A percentile compares a stretch with the other conserved stretches of the same genome.
Conservation (phyloP, 2,113 vertebrate species). For the Triplophysa siluroides region DNA sequence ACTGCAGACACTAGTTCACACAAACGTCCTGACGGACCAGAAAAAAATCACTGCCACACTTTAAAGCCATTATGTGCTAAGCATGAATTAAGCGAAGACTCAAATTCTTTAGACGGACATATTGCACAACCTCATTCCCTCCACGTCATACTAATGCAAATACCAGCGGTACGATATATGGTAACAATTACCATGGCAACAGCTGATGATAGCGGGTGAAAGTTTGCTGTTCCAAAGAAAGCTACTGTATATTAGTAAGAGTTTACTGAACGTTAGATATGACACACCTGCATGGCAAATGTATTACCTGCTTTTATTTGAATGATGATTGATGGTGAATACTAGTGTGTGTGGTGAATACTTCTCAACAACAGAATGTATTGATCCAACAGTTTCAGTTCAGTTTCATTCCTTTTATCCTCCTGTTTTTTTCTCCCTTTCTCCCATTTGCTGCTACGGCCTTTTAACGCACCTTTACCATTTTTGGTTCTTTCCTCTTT, state of each 20-base stretch:
- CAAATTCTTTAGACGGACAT: neutral
- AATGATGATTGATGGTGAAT: conserved; percentile 37
- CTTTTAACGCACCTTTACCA: conserved; percentile 47
- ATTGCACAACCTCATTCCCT: neutral
- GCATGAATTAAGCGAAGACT: neutral
- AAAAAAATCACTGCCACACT: conserved; percentile 32
- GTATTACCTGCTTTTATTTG: conserved; percentile 10
- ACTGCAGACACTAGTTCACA: neutral
- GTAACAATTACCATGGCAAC: conserved; percentile 14
- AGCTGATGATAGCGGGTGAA: neutral
- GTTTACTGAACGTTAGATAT: neutral
- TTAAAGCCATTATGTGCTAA: conserved; percentile 4
- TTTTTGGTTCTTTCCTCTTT: conserved; percentile 25
- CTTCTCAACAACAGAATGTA: conserved; percentile 3
- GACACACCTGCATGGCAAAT: conserved; percentile 16
- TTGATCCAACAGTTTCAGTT: neutral
- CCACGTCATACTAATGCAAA: neutral
- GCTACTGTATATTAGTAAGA: conserved; percentile 34
- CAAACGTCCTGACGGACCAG: neutral
- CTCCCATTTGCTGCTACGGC: conserved; percentile 46
- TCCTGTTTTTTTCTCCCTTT: neutral
- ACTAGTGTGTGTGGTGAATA: conserved; percentile 12
- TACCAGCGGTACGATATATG: neutral
- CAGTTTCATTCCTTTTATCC: neutral
- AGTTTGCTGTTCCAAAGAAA: conserved; percentile 29